phyloP scores from a whole-genome alignment of 2,888 invertebrate species.

The Eulithis testata region DNA sequence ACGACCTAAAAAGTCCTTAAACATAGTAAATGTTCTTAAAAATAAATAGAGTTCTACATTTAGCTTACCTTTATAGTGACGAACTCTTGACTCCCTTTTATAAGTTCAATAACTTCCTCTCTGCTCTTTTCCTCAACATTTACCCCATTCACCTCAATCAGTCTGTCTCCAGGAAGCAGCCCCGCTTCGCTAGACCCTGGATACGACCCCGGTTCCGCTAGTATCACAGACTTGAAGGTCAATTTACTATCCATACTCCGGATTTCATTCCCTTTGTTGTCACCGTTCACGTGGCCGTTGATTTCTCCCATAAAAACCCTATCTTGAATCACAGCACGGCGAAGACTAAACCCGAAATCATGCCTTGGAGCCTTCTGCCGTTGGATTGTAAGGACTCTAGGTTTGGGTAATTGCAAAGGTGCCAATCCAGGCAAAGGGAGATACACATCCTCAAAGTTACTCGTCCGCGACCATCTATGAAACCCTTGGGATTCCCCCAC shows the following conservation, averaged over 20 bases:
- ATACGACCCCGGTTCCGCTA: conserved; percentile 95
- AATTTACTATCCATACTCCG: conserved; percentile 72
- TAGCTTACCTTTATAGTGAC: conserved; percentile 92
- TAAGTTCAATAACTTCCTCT: conserved; percentile 97
- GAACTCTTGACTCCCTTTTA: conserved; percentile 92
- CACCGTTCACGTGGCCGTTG: conserved; percentile 72
- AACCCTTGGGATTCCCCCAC: conserved; percentile 94
- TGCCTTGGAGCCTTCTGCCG: conserved; percentile 93
- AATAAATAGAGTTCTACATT: background rate
- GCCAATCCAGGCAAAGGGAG: conserved; percentile 89
- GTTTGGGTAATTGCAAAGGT: conserved; percentile 88
- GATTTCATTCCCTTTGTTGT: conserved; percentile 69
- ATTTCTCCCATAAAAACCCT: conserved; percentile 78
- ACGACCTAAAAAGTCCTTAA: too few species aligned
- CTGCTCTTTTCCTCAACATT: conserved; percentile 93
- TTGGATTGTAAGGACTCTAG: conserved; percentile 90
- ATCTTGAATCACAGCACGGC: conserved; percentile 93
- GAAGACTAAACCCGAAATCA: conserved; percentile 97
- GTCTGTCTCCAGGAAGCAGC: conserved; percentile 96
- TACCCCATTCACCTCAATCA: conserved; percentile 95
- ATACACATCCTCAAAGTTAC: conserved; percentile 90
- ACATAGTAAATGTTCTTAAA: background rate
- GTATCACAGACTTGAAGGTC: conserved; percentile 90
- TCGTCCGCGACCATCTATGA: conserved; percentile 91
- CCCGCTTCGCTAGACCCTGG: conserved; percentile 92